phyloP scores from a whole-genome alignment of 1,140 invertebrate species.

The Hydropsyche tenuis region DNA sequence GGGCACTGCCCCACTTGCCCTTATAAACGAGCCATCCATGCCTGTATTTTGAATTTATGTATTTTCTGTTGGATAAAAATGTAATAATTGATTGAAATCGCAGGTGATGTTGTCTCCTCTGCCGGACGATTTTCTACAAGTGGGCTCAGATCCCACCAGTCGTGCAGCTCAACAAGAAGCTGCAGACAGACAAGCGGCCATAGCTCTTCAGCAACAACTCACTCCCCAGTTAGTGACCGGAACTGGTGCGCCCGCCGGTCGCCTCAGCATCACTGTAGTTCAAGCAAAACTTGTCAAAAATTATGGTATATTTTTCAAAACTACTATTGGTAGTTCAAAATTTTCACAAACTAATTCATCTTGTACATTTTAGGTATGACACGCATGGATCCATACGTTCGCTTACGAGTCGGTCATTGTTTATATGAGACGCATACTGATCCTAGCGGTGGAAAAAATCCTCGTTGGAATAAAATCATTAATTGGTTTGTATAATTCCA shows the following conservation, averaged over 20 bases:
- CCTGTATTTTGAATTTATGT: too few relatives aligned
- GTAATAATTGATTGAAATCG: constrained; percentile 34
- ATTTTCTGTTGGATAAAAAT: background rate
- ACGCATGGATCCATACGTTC: constrained; percentile 96
- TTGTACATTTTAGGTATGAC: constrained; percentile 67
- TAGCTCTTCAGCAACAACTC: constrained; percentile 81
- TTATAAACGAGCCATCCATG: too few relatives aligned
- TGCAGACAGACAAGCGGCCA: constrained; percentile 80
- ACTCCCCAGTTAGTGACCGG: constrained; percentile 56
- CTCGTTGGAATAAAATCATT: constrained; percentile 93
- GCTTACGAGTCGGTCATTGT: constrained; percentile 87
- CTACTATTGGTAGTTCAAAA: background rate
- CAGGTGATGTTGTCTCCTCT: constrained; percentile 81
- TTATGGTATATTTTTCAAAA: constrained; percentile 72
- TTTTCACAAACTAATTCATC: background rate
- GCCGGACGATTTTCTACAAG: constrained; percentile 80
- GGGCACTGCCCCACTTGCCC: too few relatives aligned
- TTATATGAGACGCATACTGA: constrained; percentile 96
- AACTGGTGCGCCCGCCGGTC: constrained; percentile 69
- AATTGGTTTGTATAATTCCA: constrained; percentile 68
- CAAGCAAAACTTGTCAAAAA: constrained; percentile 94
- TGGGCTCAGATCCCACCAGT: constrained; percentile 65
- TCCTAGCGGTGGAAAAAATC: constrained; percentile 94
- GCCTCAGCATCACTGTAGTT: constrained; percentile 81
- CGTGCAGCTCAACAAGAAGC: constrained; percentile 68